A percentile compares a stretch with the other conserved stretches of the same genome.
Conservation (phyloP, 1,140 invertebrate genomes). For the Metaphire vulgaris region DNA sequence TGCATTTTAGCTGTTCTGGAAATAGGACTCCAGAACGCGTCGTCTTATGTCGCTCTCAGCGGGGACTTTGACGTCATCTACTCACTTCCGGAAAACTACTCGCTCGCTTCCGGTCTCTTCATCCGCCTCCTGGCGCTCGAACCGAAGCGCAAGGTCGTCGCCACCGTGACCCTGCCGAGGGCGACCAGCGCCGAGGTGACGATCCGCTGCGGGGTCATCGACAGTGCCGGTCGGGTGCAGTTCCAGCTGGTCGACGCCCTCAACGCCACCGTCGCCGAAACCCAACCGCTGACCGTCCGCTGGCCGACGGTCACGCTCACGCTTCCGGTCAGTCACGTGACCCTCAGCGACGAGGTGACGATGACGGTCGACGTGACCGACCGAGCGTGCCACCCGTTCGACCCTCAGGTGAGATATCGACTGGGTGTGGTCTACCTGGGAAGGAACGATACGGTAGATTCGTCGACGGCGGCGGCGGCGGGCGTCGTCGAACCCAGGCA, state of each 20-base stretch:
- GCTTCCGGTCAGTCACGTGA: slow-evolving; percentile 5
- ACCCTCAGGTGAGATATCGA: neutral
- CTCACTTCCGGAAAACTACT: neutral
- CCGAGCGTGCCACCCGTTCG: neutral
- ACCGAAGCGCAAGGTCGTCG: neutral
- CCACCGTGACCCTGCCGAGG: neutral
- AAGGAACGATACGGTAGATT: neutral
- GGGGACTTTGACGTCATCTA: neutral
- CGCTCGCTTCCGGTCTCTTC: neutral
- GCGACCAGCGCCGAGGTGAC: neutral
- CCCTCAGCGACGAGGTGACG: slow-evolving; percentile 11
- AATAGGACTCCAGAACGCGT: neutral
- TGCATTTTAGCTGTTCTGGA: neutral
- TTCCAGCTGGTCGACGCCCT: neutral
- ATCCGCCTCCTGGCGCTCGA: neutral
- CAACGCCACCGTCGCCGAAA: slow-evolving; percentile 5
- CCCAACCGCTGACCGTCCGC: slow-evolving; percentile 5
- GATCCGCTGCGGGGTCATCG: slow-evolving; percentile 10
- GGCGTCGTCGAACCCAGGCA: neutral
- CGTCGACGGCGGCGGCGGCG: too few relatives aligned
- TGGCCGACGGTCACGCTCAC: slow-evolving; percentile 11
- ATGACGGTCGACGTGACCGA: slow-evolving; percentile 6
- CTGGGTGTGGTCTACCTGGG: slow-evolving; percentile 18
- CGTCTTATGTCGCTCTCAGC: neutral
- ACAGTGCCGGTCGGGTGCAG: neutral